A percentile compares a stretch with the other conserved stretches of the same genome.
These are phyloP conservation scores for Falco berigora DNA, from an alignment of 2,797 vertebrate species.

Conservation along the genomic window DNA sequence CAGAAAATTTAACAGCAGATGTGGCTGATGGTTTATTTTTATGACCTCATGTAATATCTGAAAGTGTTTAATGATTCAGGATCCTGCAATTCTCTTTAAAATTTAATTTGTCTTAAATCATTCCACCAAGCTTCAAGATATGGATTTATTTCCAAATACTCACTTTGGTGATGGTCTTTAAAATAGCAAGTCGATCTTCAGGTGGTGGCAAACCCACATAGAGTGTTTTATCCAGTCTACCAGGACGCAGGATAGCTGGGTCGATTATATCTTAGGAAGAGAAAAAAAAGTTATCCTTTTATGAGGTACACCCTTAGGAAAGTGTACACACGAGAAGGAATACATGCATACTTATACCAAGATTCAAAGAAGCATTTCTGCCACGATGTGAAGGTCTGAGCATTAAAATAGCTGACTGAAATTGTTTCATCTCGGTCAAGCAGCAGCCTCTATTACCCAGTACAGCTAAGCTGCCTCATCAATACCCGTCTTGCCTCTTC, in stretches of 20 bases:
- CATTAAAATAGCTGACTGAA: neutral
- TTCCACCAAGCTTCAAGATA: neutral
- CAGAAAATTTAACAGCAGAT: neutral
- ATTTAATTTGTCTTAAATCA: neutral
- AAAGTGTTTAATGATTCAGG: neutral
- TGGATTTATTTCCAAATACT: slow-evolving; percentile 24
- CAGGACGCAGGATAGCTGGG: slow-evolving; percentile 89
- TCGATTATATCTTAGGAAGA: slow-evolving; percentile 86
- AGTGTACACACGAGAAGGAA: neutral
- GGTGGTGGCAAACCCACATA: slow-evolving; percentile 90
- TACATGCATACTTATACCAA: neutral
- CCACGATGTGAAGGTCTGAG: neutral
- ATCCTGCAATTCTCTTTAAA: neutral
- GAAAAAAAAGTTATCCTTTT: neutral
- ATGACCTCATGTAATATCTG: neutral
- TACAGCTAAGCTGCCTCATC: neutral
- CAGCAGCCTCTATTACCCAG: neutral
- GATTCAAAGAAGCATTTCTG: neutral
- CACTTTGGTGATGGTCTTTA: slow-evolving; percentile 92
- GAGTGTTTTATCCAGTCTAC: slow-evolving; percentile 91
- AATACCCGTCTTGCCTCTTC: neutral
- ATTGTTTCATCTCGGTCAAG: neutral
- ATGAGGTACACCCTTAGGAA: neutral
- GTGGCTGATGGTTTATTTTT: neutral
- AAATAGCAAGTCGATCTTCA: slow-evolving; percentile 85